phyloP scores from a whole-genome alignment of 1,140 invertebrate species.

The Aleiodes sp. region DNA sequence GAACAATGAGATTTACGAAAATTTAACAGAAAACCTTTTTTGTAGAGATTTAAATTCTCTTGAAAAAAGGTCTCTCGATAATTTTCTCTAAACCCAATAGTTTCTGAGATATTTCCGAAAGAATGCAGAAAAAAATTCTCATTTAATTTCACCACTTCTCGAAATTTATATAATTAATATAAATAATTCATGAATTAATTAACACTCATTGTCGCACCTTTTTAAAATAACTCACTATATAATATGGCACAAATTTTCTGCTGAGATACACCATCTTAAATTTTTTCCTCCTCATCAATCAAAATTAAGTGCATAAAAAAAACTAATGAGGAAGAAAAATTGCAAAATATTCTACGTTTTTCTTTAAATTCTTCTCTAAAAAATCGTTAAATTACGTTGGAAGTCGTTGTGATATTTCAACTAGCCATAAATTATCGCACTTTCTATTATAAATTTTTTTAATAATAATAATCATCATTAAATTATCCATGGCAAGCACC shows the following conservation, averaged over 20 bases:
- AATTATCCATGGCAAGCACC: constrained; percentile 7
- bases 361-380: no score
- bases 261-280: constrained; percentile 51
- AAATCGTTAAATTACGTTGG: neutral
- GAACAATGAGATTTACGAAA: no score
- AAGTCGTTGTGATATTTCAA: neutral
- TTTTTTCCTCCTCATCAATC: constrained; percentile 13
- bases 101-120: no score
- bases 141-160: no score
- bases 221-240: constrained; percentile 56
- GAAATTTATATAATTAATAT: neutral
- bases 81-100: no score
- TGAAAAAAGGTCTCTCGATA: no score
- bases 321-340: neutral
- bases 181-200: constrained; percentile 3
- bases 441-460: neutral
- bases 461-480: neutral
- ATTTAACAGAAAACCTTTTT: no score
- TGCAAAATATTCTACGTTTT: neutral
- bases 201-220: constrained; percentile 46
- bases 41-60: no score
- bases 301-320: no score
- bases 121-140: no score
- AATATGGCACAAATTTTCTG: constrained; percentile 47
- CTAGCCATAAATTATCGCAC: neutral